A percentile compares a stretch with the other conserved stretches of the same genome.
Evolutionary conservation across 1,140 invertebrate species (phyloP).

Genomic region (Pogonus chalceus): DNA sequence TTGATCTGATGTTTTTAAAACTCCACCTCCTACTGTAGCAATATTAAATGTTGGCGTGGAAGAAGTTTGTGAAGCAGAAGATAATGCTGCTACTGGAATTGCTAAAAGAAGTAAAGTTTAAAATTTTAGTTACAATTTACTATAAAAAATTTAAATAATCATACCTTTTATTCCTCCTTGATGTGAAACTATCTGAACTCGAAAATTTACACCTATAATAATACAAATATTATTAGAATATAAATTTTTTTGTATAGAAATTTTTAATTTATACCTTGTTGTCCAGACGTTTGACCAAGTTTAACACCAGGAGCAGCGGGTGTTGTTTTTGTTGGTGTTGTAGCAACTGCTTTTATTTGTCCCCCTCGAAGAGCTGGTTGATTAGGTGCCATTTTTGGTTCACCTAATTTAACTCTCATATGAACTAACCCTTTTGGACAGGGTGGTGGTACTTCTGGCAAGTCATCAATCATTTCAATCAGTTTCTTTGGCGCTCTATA

Average conservation of each 20-base stretch:
- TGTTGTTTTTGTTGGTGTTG: background rate
- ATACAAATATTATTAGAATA: background rate
- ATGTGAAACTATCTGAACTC: constrained; percentile 48
- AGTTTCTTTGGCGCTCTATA: constrained; percentile 60
- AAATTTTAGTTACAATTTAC: constrained; percentile 13
- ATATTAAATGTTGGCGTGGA: constrained; percentile 34
- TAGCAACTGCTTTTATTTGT: background rate
- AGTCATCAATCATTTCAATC: constrained; percentile 58
- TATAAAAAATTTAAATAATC: constrained; percentile 1
- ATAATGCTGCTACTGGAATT: constrained; percentile 39
- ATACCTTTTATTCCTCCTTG: constrained; percentile 43
- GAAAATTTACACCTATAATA: constrained; percentile 36
- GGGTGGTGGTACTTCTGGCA: constrained; percentile 48
- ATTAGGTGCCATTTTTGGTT: constrained; percentile 25
- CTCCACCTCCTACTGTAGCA: constrained; percentile 31
- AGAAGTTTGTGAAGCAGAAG: constrained; percentile 30
- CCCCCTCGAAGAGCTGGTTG: background rate
- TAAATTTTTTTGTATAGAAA: too few species aligned
- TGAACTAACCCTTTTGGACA: constrained; percentile 43
- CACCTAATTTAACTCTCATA: constrained; percentile 40
- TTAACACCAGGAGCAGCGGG: background rate
- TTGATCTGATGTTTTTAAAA: constrained; percentile 27
- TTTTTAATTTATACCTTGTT: background rate
- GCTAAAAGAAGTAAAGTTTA: constrained; percentile 32
- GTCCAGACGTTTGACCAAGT: background rate